A percentile compares a stretch with the other conserved stretches of the same genome.
Evolutionary conservation across 1,140 invertebrate species (phyloP).

Genomic region (Meloidogyne floridensis): DNA sequence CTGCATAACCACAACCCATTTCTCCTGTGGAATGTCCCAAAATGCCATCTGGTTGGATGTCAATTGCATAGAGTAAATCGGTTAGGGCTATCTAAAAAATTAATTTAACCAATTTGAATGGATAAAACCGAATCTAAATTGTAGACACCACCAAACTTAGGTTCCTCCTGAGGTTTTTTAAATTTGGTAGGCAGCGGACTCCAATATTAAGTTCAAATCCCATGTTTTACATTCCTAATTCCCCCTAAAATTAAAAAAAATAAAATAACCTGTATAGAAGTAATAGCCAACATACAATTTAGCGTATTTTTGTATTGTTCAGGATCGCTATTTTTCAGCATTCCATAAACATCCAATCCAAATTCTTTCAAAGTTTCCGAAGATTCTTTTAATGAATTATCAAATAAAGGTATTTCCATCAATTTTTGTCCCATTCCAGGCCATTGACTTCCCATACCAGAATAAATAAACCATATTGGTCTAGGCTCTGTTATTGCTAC

Average conservation of each 20-base stretch:
- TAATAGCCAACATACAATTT: slow-evolving; percentile 87
- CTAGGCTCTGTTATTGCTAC: slow-evolving; percentile 68
- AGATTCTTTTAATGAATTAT: slow-evolving; percentile 76
- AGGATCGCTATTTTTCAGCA: slow-evolving; percentile 76
- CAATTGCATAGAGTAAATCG: slow-evolving; percentile 78
- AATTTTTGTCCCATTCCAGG: slow-evolving; percentile 84
- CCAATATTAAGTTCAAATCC: too few relatives aligned
- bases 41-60: slow-evolving; percentile 85
- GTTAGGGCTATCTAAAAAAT: slow-evolving; percentile 80
- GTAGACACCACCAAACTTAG: too few relatives aligned
- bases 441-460: slow-evolving; percentile 97
- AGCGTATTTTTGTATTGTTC: slow-evolving; percentile 78
- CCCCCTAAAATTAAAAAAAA: neutral
- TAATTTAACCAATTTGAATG: neutral
- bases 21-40: slow-evolving; percentile 93
- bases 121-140: too few relatives aligned
- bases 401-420: slow-evolving; percentile 79
- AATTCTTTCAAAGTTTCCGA: slow-evolving; percentile 74
- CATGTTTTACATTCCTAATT: neutral
- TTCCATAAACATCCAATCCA: slow-evolving; percentile 79
- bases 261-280: slow-evolving; percentile 80
- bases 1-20: slow-evolving; percentile 92
- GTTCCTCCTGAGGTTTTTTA: too few relatives aligned
- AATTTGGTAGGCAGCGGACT: too few relatives aligned
- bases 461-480: slow-evolving; percentile 87